phyloP scores from a whole-genome alignment of 2,113 vertebrate genomes.

The Cyphomyrus plagiostoma region DNA sequence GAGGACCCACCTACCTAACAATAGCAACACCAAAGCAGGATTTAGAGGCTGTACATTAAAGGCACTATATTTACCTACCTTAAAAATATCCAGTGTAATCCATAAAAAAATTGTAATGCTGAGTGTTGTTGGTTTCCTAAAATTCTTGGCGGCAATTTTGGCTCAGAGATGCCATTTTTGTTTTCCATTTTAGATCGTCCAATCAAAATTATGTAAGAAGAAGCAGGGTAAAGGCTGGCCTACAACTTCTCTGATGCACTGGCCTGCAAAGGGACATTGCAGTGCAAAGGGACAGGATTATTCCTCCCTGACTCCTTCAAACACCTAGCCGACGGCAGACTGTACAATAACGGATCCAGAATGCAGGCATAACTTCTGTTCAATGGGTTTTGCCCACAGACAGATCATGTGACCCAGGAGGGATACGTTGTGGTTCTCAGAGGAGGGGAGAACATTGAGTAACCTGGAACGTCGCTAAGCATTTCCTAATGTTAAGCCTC shows the following conservation, averaged over 20 bases:
- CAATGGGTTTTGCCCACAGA: not conserved
- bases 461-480: not conserved
- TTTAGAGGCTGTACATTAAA: constrained; percentile 37
- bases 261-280: not conserved
- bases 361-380: not conserved
- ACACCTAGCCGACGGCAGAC: not conserved
- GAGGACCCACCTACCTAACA: not conserved
- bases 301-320: not conserved
- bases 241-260: not conserved
- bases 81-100: not conserved
- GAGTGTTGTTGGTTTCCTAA: not conserved
- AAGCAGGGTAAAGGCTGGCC: not conserved
- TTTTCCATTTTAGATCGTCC: not conserved
- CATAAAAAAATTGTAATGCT: not conserved
- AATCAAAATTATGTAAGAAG: not conserved
- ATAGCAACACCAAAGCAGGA: constrained; percentile 19
- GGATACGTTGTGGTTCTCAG: not conserved
- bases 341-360: not conserved
- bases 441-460: not conserved
- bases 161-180: not conserved
- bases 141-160: not conserved
- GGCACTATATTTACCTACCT: constrained; percentile 6
- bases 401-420: not conserved
- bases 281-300: not conserved
- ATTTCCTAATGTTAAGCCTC: not conserved